These are phyloP conservation scores for Grammomys dolichurus DNA, from an alignment of 2,113 vertebrate genomes.

Conservation along the genomic window DNA sequence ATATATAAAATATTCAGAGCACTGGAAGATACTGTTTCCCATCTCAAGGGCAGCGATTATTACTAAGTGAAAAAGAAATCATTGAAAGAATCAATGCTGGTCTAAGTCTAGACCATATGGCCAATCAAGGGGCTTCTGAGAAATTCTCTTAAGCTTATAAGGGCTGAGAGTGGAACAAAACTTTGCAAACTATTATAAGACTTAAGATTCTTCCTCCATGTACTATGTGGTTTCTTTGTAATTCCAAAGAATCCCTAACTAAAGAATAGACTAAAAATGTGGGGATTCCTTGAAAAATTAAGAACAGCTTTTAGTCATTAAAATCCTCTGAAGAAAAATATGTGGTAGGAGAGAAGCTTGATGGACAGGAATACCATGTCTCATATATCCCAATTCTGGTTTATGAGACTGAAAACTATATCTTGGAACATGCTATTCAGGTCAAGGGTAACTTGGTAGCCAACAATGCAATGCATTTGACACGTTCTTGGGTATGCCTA, in stretches of 20 bases:
- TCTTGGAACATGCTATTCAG: neutral
- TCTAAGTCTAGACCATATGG: neutral
- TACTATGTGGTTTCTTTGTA: neutral
- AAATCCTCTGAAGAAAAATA: neutral
- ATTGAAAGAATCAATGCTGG: neutral
- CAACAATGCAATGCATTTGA: constrained; percentile 14
- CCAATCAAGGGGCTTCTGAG: neutral
- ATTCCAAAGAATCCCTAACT: neutral
- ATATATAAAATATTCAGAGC: constrained; percentile 28
- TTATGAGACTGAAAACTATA: constrained; percentile 34
- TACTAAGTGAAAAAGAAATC: constrained; percentile 42
- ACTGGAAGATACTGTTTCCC: neutral
- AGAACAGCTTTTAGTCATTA: neutral
- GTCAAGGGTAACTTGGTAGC: constrained; percentile 43
- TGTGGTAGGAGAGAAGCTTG: neutral
- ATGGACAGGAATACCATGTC: neutral
- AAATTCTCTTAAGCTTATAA: constrained; percentile 12
- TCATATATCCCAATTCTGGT: neutral
- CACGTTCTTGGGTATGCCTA: neutral
- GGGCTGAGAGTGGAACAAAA: neutral
- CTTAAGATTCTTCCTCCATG: neutral
- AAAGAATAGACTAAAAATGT: neutral
- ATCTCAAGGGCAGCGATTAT: neutral
- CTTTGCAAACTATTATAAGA: neutral
- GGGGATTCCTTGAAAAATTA: neutral